Base-by-base conservation (phyloP, 2,888 invertebrate genomes). In the Apocheima hispidaria region DNA sequence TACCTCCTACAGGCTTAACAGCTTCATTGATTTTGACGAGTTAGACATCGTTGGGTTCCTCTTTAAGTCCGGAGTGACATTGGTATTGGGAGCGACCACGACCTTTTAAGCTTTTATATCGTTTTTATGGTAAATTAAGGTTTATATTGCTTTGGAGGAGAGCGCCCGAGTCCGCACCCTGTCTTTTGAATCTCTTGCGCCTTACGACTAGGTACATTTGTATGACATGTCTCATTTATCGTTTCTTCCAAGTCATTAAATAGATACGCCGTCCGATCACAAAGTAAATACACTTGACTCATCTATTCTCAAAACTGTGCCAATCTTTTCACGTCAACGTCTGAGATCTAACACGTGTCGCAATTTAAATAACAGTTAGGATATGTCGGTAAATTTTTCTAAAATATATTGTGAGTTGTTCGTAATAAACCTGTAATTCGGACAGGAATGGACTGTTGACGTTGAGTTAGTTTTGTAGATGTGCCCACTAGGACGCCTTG, bases 241-340 rank as follows among this genome's bases (percentile, higher is more conserved):
- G 44, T 61, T 52, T 52, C 56, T 23, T 18, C 52, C 36, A 61
- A 53, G 57, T 57, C 57, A 57, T 62, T 51, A 60, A 44, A 60
- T 14, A 54, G 36, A 55, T 55, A 55, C 14, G 18, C 49, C 30
- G 59, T 60, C 35, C 26, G 53, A 60, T 60, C 7, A 55, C 60
- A 50, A 50, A 60, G 55, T 51, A 51, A 60, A 60, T 48, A 59
- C n/a, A 40, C 60, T 56, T 63, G 62, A 63, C 36, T 63, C 62
- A 63, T 58, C 26, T 16, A 28, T 48, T 62, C 56, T 36, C 1
- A 53, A 53, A 62, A 54, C 38, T 44, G 58, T 63, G 62, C 62
- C 62, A 63, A 63, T 54, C 54, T 57, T 60, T 53, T 52, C 36
- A 52, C 30, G 53, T 57, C 56, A 57, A 49, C 57, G 46, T 62